Percentiles rank a stretch among this genome's conserved stretches.
These are phyloP conservation scores for Esox niger DNA, from an alignment of 2,113 vertebrate genomes.

Conservation along the genomic window DNA sequence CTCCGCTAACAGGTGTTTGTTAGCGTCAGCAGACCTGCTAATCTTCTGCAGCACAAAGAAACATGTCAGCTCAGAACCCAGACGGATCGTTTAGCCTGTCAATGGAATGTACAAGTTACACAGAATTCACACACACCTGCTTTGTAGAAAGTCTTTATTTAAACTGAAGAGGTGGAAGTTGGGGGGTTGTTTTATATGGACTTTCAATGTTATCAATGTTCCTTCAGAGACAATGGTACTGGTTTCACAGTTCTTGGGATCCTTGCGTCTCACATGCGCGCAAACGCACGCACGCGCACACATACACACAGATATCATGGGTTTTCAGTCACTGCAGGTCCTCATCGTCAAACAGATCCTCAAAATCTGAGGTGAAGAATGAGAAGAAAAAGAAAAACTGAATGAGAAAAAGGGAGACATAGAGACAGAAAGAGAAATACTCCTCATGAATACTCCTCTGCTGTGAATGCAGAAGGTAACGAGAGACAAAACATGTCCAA, in stretches of 20 bases:
- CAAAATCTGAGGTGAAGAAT: constrained; percentile 75
- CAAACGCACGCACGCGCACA: background rate
- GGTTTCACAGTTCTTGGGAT: too few relatives aligned
- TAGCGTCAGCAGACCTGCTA: constrained; percentile 63
- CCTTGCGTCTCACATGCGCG: too few relatives aligned
- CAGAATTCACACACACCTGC: constrained; percentile 65
- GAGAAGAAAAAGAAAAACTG: too few relatives aligned
- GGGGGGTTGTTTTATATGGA: constrained; percentile 29
- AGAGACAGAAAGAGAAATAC: too few relatives aligned
- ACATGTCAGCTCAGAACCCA: constrained; percentile 62
- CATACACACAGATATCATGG: constrained; percentile 4
- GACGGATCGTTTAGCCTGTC: constrained; percentile 63
- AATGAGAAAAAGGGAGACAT: background rate
- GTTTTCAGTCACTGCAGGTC: constrained; percentile 79
- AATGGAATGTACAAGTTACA: constrained; percentile 62
- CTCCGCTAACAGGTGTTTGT: constrained; percentile 68
- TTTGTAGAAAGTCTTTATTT: constrained; percentile 70
- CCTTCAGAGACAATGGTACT: constrained; percentile 8
- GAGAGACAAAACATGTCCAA: too few relatives aligned
- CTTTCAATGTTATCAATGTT: background rate
- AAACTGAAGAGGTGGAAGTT: constrained; percentile 21
- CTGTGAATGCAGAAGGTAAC: too few relatives aligned
- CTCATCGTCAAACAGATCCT: constrained; percentile 88
- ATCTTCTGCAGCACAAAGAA: constrained; percentile 64
- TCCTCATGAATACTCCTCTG: too few relatives aligned